Conservation (phyloP, 2,113 vertebrate species). For the Globicephala melas region DNA sequence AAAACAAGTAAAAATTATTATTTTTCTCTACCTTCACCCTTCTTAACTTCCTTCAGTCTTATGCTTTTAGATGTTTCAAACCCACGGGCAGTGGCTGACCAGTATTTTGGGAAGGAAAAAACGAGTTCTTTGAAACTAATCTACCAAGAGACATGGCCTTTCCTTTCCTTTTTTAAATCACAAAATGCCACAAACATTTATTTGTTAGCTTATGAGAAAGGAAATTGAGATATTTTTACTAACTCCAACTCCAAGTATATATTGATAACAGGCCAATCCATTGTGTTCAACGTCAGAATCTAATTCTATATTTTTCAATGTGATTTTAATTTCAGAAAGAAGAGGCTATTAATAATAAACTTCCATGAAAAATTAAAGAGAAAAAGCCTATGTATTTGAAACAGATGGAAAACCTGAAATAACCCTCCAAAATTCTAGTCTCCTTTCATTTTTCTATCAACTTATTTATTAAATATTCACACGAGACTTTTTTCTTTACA, state of each 20-base stretch:
- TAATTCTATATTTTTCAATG: conserved; percentile 78
- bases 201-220: background rate
- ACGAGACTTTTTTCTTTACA: conserved; percentile 65
- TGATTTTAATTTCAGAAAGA: conserved; percentile 82
- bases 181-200: background rate
- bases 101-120: background rate
- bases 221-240: conserved; percentile 28
- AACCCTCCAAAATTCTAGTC: conserved; percentile 70
- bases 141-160: background rate
- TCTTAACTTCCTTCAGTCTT: background rate
- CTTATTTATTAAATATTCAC: conserved; percentile 79
- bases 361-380: conserved; percentile 83
- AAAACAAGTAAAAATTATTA: background rate
- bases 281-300: conserved; percentile 77
- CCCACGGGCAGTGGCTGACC: background rate
- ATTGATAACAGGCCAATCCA: conserved; percentile 75
- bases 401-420: conserved; percentile 84
- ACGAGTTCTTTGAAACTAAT: background rate
- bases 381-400: conserved; percentile 78
- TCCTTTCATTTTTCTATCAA: conserved; percentile 76
- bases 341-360: conserved; percentile 83
- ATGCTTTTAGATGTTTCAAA: background rate
- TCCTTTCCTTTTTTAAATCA: background rate
- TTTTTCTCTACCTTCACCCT: background rate
- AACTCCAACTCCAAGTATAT: conserved; percentile 62